phyloP scores from a whole-genome alignment of 2,113 vertebrate genomes.

The Gnathonemus longibarbis region DNA sequence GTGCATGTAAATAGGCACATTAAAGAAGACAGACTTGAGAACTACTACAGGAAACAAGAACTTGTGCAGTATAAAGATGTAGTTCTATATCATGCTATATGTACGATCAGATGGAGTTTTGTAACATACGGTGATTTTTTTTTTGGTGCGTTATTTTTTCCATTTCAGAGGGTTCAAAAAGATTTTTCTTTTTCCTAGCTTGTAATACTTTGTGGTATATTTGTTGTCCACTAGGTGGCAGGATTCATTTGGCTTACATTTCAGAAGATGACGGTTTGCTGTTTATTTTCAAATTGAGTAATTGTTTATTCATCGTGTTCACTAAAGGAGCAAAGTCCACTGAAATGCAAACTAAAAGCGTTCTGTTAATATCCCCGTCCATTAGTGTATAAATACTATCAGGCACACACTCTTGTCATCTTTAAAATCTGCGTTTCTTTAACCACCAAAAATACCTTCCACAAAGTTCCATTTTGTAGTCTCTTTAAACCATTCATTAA shows the following conservation, averaged over 20 bases:
- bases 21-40: neutral
- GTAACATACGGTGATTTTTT: neutral
- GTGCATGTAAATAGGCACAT: neutral
- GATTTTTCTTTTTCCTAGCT: neutral
- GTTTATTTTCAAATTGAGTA: neutral
- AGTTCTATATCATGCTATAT: neutral
- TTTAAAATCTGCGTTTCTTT: neutral
- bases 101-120: neutral
- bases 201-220: neutral
- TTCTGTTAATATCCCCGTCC: neutral
- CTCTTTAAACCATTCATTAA: neutral
- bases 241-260: neutral
- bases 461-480: neutral
- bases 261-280: neutral
- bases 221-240: neutral
- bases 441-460: neutral
- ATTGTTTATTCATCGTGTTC: neutral
- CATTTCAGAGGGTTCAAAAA: neutral
- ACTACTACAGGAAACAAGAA: neutral
- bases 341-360: neutral
- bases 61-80: neutral
- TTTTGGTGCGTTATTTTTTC: neutral
- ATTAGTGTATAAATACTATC: neutral
- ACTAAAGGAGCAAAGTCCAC: neutral
- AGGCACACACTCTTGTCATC: neutral